Evolutionary conservation across 2,888 invertebrate species (phyloP), one percentile per base, ranked within the genome.

Genomic region (Eupithecia tripunctaria): DNA sequence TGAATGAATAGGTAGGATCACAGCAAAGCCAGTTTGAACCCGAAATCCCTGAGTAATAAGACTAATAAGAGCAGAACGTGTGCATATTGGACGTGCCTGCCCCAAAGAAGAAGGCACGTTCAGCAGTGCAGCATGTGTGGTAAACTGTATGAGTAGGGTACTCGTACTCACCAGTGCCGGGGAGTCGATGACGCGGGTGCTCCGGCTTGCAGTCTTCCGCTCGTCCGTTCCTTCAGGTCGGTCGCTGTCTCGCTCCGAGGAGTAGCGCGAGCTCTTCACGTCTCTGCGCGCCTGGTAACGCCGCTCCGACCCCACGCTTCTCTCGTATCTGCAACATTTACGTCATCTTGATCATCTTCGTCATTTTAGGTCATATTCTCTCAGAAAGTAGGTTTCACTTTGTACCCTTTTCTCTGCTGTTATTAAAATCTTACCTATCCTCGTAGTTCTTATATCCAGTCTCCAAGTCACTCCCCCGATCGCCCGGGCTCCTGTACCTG

Each of bases 261-360:
- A 95, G 81, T 93, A 91, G 88, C 96, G 36, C 15, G 38, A 96
- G 81, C 96, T 95, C 75, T 87, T 96, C 94, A 89, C 88, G 67
- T 86, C 82, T 84, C 87, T 70, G 86, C 82, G 82, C 70, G 88
- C 87, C 77, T 85, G 85, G 79, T 86, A 84, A 6, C 68, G 64
- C 6, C 56, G 68, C 21, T 36, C 32, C 15, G 64, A 70, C 86
- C 32, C 38, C 5, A 70, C 86, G 87, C 81, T 88, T 78, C 86
- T 88, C 51, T 91, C 87, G 29, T 74, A 73, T 56, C 69, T 76
- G 36, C 2, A 6, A 21, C 4, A 1, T 51, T 51, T 51, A 25
- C 21, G 10, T 25, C 47, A 47, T 47, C 21, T 51, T 10, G n/a
- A 51, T 51, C 15, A 59, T 15, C 27, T 18, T 27, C 25, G 25